Conservation (phyloP, 2,888 invertebrate genomes). For the Scaptomyza cyrtandrae region DNA sequence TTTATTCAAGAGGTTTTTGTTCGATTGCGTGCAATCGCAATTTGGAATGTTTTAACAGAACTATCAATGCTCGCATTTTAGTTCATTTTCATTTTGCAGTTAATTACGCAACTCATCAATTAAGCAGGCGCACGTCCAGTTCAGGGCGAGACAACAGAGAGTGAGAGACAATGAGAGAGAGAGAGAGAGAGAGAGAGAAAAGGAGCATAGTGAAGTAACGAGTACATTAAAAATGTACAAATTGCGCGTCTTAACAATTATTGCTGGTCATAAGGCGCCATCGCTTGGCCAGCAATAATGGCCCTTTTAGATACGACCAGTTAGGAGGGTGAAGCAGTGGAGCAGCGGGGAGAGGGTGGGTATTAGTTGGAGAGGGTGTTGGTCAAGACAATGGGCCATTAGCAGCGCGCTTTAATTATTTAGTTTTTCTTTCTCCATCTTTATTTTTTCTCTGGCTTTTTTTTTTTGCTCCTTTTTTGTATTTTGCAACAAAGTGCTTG, state of each 20-base stretch:
- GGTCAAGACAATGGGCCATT: conserved; percentile 77
- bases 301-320: conserved; percentile 56
- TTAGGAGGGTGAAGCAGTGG: background rate
- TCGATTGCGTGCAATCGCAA: conserved; percentile 48
- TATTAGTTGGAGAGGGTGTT: background rate
- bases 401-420: conserved; percentile 78
- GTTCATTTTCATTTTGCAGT: conserved; percentile 77
- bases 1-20: background rate
- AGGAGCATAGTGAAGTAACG: conserved; percentile 25
- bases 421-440: conserved; percentile 47
- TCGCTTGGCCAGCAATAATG: conserved; percentile 68
- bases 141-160: conserved; percentile 6
- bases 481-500: conserved; percentile 47
- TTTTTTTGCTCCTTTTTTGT: background rate
- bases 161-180: background rate
- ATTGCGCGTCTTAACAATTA: conserved; percentile 82
- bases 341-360: background rate
- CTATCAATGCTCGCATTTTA: conserved; percentile 61
- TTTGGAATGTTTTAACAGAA: conserved; percentile 50
- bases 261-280: conserved; percentile 64
- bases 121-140: conserved; percentile 46
- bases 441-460: conserved; percentile 15
- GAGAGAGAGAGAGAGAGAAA: background rate
- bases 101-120: conserved; percentile 83
- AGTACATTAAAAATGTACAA: conserved; percentile 77